phyloP scores from a whole-genome alignment of 2,888 invertebrate species.

The Tachina fera region DNA sequence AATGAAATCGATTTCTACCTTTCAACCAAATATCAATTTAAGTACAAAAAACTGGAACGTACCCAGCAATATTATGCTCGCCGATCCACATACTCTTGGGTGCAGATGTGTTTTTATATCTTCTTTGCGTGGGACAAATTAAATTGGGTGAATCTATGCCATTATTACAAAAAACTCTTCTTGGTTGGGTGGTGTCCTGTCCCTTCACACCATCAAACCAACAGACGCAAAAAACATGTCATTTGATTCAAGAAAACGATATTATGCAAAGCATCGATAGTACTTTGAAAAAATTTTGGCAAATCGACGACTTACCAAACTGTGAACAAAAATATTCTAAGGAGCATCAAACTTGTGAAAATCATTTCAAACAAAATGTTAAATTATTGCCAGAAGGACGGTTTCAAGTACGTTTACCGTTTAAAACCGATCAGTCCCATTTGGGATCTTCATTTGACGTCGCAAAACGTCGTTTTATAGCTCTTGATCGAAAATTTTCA shows the following conservation, averaged over 20 bases:
- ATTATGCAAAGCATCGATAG: constrained; percentile 3
- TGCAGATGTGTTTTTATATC: too few species aligned
- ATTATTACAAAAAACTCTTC: constrained; percentile 45
- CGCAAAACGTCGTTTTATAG: constrained; percentile 58
- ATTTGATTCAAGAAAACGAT: constrained; percentile 19
- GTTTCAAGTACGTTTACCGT: constrained; percentile 57
- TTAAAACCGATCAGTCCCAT: constrained; percentile 42
- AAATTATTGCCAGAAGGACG: constrained; percentile 40
- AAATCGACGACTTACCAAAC: constrained; percentile 49
- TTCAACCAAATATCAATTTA: too few species aligned
- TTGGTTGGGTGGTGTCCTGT: constrained; percentile 50
- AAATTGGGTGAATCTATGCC: constrained; percentile 26
- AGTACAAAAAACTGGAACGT: constrained; percentile 22
- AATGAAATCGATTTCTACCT: constrained; percentile 46
- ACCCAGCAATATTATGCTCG: constrained; percentile 42
- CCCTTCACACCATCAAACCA: constrained; percentile 10
- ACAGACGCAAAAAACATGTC: neutral
- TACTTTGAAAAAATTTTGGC: constrained; percentile 52
- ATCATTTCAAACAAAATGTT: constrained; percentile 34
- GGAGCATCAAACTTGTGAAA: constrained; percentile 44
- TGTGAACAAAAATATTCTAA: constrained; percentile 4
- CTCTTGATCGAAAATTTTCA: constrained; percentile 50
- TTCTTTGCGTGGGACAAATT: constrained; percentile 21
- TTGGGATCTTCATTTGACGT: constrained; percentile 58
- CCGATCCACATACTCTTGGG: constrained; percentile 22